phyloP scores from a whole-genome alignment of 2,113 vertebrate genomes.

The Poeciliopsis occidentalis region DNA sequence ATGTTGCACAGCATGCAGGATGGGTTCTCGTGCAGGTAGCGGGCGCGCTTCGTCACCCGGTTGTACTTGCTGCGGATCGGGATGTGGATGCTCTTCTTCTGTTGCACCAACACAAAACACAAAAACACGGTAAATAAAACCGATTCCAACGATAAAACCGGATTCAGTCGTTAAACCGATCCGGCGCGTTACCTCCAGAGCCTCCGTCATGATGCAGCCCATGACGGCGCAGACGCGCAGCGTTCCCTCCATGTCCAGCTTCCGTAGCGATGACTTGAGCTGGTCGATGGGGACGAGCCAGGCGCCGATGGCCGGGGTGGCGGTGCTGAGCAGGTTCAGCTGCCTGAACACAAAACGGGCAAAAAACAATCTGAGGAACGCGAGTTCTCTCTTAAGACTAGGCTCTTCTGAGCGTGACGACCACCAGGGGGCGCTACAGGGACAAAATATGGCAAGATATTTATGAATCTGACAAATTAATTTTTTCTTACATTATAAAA shows the following conservation, averaged over 20 bases:
- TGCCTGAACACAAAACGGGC: constrained; percentile 79
- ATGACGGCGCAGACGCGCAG: constrained; percentile 95
- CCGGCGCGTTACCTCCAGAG: constrained; percentile 85
- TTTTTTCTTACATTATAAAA: too few relatives aligned
- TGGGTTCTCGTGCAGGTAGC: constrained; percentile 96
- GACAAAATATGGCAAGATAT: too few relatives aligned
- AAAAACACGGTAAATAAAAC: background rate
- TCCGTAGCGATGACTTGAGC: constrained; percentile 93
- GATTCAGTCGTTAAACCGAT: too few relatives aligned
- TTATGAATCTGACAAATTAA: too few relatives aligned
- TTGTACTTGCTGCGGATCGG: constrained; percentile 97
- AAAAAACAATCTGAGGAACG: background rate
- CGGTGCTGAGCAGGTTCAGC: constrained; percentile 95
- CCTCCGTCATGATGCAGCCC: constrained; percentile 99
- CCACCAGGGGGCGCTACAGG: too few relatives aligned
- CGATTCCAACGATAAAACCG: too few relatives aligned
- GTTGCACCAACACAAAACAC: constrained; percentile 23
- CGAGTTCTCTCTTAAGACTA: too few relatives aligned
- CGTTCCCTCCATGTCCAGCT: constrained; percentile 91
- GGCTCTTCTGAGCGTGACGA: too few relatives aligned
- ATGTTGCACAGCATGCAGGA: constrained; percentile 97
- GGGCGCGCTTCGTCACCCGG: constrained; percentile 92
- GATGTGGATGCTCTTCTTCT: constrained; percentile 98
- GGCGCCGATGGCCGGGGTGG: constrained; percentile 94
- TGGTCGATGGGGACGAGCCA: constrained; percentile 99